Base-by-base conservation (phyloP, 2,888 invertebrate species). In the Eristalis pertinax region DNA sequence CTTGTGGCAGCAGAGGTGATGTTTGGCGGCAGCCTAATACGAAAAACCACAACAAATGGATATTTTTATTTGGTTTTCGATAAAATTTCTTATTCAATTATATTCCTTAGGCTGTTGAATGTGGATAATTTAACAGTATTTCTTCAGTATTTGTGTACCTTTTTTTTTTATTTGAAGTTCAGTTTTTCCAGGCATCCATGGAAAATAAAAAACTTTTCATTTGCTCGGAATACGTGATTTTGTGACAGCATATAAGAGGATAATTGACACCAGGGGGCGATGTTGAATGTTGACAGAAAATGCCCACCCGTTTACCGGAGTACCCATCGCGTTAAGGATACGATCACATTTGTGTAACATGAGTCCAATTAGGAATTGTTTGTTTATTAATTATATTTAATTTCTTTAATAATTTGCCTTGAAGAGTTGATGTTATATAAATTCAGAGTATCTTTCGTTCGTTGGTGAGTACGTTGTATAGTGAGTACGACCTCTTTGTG, bases 221-320 rank as follows among this genome's bases (percentile, higher is more conserved):
- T n/a, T 8, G 22, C 56, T 56, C 13, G 41, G 81, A 56, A 74
- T 81, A 81, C 81, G 81, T 81, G 81, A 81, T 74, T 75, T 13
- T 22, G 41, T 81, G 81, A 81, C 81, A 81, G 81, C 64, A 38
- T 58, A 41, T 11, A 1, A 10, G 74, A 13, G 0, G 3, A 63
- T 50, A 7, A 50, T 32, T 1, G 5, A 0, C 74, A 41, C 63
- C 56, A 81, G 68, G 41, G 62, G 81, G 81, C 68, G 74, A 1
- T 15, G 13, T 2, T 43, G 63, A 29, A 5, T 19, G 8, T 32
- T 38, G 26, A 29, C 11, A 56, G 74, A 64, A 69, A 69, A 29
- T 38, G 8, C 19, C 8, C 19, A 50, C 19, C n/a, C 19, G 8
- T 8, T 19, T 2, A 8, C 19, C 0, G 50, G 19, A 19, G 50